Percentiles rank a stretch among this genome's conserved stretches.
Conservation (phyloP, 2,113 vertebrate species). For the Anolis carolinensis region DNA sequence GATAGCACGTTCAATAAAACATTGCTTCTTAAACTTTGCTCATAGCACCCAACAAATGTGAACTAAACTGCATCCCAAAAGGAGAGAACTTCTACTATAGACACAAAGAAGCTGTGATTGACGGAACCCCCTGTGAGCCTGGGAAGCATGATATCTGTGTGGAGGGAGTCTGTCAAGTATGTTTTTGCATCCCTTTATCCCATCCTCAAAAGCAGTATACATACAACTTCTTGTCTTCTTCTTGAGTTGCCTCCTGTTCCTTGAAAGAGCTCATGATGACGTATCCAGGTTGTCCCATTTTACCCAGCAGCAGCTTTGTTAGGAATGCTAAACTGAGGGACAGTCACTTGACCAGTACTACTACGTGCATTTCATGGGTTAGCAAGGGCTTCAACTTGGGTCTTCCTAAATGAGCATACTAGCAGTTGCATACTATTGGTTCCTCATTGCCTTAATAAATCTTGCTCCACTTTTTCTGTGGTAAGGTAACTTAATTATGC, state of each 20-base stretch:
- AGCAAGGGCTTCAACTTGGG: neutral
- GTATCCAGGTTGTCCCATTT: neutral
- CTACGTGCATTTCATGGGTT: neutral
- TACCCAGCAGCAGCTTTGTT: neutral
- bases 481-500: neutral
- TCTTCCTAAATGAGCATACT: neutral
- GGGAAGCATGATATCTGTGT: slow-evolving; percentile 87
- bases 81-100: slow-evolving; percentile 95
- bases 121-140: slow-evolving; percentile 92
- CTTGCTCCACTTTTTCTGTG: neutral
- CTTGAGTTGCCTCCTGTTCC: neutral
- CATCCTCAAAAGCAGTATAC: neutral
- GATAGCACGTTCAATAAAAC: neutral
- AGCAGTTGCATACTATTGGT: neutral
- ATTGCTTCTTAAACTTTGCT: slow-evolving; percentile 30
- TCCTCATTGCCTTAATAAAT: neutral
- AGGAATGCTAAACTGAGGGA: neutral
- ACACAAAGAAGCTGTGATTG: slow-evolving; percentile 84
- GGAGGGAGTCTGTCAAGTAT: slow-evolving; percentile 88
- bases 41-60: slow-evolving; percentile 90
- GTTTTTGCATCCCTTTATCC: neutral
- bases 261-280: neutral
- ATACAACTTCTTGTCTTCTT: neutral
- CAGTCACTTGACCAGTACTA: neutral
- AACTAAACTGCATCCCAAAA: slow-evolving; percentile 95